These are phyloP conservation scores for Cotesia congregata DNA, from an alignment of 2,888 invertebrate species.

Conservation along the genomic window DNA sequence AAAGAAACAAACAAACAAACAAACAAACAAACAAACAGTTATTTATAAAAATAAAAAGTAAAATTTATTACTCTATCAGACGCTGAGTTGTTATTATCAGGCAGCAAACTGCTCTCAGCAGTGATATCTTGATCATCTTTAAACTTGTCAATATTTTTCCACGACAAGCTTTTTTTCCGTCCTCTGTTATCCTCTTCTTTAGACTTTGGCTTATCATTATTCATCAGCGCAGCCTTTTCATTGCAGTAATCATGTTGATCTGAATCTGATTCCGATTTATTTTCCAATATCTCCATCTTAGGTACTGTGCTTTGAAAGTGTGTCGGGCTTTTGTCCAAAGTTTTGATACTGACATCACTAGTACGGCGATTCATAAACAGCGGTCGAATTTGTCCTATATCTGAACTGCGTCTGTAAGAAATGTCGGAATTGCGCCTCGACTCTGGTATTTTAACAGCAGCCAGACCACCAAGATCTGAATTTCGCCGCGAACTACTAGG, in stretches of 20 bases:
- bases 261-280: slow-evolving; percentile 64
- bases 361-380: slow-evolving; percentile 60
- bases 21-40: too few relatives aligned
- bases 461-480: slow-evolving; percentile 61
- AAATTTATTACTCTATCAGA: slow-evolving; percentile 53
- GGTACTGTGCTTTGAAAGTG: slow-evolving; percentile 56
- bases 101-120: slow-evolving; percentile 67
- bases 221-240: slow-evolving; percentile 64
- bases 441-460: slow-evolving; percentile 50
- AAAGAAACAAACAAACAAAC: too few relatives aligned
- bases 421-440: slow-evolving; percentile 64
- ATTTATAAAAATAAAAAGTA: slow-evolving; percentile 4
- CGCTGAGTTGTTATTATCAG: slow-evolving; percentile 51
- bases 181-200: slow-evolving; percentile 56
- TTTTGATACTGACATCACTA: slow-evolving; percentile 64
- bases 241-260: slow-evolving; percentile 63
- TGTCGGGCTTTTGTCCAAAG: slow-evolving; percentile 61
- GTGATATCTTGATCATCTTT: slow-evolving; percentile 65
- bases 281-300: slow-evolving; percentile 59
- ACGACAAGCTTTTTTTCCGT: slow-evolving; percentile 69
- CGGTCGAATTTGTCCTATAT: slow-evolving; percentile 56
- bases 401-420: slow-evolving; percentile 57
- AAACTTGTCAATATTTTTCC: slow-evolving; percentile 65
- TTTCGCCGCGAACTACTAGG: slow-evolving; percentile 64
- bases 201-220: slow-evolving; percentile 53